phyloP scores from a whole-genome alignment of 2,113 vertebrate species.

The Prochilodus magdalenae region DNA sequence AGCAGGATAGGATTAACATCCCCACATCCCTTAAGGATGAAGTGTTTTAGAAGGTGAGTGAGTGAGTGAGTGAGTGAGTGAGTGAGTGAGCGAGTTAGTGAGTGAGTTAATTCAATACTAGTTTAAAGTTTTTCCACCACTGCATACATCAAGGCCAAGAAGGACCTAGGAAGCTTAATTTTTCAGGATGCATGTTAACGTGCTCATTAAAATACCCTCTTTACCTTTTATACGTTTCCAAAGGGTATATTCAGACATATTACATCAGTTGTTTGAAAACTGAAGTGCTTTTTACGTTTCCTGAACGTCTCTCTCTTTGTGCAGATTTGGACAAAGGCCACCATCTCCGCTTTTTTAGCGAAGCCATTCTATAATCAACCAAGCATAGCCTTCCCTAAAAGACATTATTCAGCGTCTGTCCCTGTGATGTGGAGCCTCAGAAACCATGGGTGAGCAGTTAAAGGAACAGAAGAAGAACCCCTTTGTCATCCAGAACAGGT shows the following conservation, averaged over 20 bases:
- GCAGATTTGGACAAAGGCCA: conserved; percentile 79
- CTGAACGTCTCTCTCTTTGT: conserved; percentile 73
- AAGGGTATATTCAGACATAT: conserved; percentile 67
- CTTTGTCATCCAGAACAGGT: conserved; percentile 6
- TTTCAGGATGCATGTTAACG: neutral
- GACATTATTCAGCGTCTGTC: conserved; percentile 83
- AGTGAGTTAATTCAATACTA: no score
- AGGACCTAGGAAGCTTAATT: no score
- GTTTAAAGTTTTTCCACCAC: no score
- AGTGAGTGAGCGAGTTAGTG: no score
- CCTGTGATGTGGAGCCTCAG: conserved; percentile 80
- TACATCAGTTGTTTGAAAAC: conserved; percentile 72
- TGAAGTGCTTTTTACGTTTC: conserved; percentile 62
- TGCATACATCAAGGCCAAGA: no score
- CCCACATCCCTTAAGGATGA: no score
- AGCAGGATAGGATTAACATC: no score
- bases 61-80: no score
- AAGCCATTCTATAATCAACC: conserved; percentile 82
- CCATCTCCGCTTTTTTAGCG: conserved; percentile 77
- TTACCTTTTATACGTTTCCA: conserved; percentile 22
- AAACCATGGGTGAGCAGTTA: conserved; percentile 80
- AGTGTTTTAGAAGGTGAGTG: no score
- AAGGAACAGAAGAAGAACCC: conserved; percentile 65
- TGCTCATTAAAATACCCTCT: neutral
- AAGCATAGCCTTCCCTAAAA: conserved; percentile 79